A percentile compares a stretch with the other conserved stretches of the same genome.
Evolutionary conservation across 2,888 invertebrate genomes (phyloP).

Genomic region (Poecilus cupreus): DNA sequence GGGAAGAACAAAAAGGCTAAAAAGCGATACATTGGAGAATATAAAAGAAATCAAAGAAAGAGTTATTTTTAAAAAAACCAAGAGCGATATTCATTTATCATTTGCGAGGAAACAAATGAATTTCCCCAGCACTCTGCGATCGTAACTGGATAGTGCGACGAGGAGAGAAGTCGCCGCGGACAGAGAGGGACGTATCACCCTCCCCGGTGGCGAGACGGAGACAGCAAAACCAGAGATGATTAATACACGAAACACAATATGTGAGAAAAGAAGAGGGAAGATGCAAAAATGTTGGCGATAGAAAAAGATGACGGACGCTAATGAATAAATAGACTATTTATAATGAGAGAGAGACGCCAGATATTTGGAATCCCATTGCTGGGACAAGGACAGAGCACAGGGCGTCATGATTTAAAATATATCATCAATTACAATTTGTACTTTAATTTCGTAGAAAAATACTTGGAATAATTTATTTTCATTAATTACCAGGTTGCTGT

Average conservation of each 20-base stretch:
- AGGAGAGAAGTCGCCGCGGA: conserved; percentile 54
- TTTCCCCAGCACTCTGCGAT: conserved; percentile 69
- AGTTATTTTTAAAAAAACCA: conserved; percentile 66
- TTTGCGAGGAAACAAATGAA: conserved; percentile 71
- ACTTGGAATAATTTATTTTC: conserved; percentile 57
- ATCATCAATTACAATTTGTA: conserved; percentile 66
- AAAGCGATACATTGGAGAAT: conserved; percentile 36
- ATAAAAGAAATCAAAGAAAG: conserved; percentile 65
- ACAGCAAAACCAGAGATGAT: conserved; percentile 65
- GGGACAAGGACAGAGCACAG: conserved; percentile 34
- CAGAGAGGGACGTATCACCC: conserved; percentile 59
- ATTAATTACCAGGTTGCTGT: conserved; percentile 35
- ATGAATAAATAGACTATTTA: conserved; percentile 68
- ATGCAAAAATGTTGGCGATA: conserved; percentile 60
- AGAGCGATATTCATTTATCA: conserved; percentile 68
- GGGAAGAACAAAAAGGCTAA: conserved; percentile 22
- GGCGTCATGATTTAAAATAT: conserved; percentile 64
- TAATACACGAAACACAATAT: conserved; percentile 67
- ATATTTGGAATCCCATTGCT: conserved; percentile 60
- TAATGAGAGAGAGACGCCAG: conserved; percentile 63
- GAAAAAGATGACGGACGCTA: conserved; percentile 64
- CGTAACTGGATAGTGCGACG: conserved; percentile 67
- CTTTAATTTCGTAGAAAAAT: conserved; percentile 60
- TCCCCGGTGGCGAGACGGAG: conserved; percentile 46
- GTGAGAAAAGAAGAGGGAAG: conserved; percentile 61